Base-by-base conservation (phyloP, 2,113 vertebrate genomes). In the Notothenia rossii region DNA sequence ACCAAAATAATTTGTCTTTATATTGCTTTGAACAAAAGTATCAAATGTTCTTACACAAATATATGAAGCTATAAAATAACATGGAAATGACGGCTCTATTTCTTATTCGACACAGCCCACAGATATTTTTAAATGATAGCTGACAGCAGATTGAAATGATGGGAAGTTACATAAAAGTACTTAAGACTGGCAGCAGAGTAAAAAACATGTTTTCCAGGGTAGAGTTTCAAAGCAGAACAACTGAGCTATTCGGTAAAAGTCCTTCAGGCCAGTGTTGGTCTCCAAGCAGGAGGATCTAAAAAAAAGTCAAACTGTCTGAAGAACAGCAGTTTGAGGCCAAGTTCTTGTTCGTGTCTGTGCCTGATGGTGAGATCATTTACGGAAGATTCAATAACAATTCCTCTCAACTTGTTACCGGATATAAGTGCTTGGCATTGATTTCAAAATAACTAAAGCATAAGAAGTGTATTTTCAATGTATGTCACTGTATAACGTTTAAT, bases 241-340 rank as follows among this genome's bases (percentile, higher is more conserved):
- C 56, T 14, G 49, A 50, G 56, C 64, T 43, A 66, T 81, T 84
- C 80, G 81, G 65, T 68, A 14, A 45, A 78, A 68, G 66, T 86
- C 66, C 77, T 77, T 12, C 59, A 68, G 71, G 36, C 58, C 49
- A 43, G 72, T 51, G 51, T 74, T 79, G 60, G 69, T 46, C 65
- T 79, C 71, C 77, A 83, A 72, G 79, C 66, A 63, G 67, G 29
- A 79, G 54, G 40, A 81, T 86, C 66, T 63, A n/a, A 71, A 45
- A 45, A 36, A 25, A 29, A 29, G 29, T 86, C 20, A 61, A 55
- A 75, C 54, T 67, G 54, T 71, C 72, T 75, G 15, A 51, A 67
- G 5, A 87, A 83, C 70, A 71, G 40, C 53, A 48, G 46, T 68
- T 43, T 67, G 55, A 76, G 61, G 75, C 50, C 73, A 80, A 78